phyloP scores from a whole-genome alignment of 2,888 invertebrate species.

The Sceliomorpha sp. region DNA sequence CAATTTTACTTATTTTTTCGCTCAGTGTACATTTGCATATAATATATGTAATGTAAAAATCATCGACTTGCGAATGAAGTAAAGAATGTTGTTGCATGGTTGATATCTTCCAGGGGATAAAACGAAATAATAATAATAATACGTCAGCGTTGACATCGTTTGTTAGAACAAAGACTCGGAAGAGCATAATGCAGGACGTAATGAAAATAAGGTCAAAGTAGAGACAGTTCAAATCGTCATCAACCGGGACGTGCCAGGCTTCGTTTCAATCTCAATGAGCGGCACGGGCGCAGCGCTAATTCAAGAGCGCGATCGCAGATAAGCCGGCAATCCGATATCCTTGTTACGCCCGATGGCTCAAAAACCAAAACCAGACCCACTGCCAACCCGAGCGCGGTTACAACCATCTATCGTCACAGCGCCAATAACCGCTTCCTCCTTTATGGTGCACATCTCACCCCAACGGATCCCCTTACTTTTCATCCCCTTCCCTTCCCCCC shows the following conservation, averaged over 20 bases:
- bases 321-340: conserved; percentile 63
- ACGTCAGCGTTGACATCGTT: no score
- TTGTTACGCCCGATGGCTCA: conserved; percentile 57
- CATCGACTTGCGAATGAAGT: no score
- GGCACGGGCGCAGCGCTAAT: conserved; percentile 55
- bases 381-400: conserved; percentile 39
- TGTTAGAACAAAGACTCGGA: conserved; percentile 3
- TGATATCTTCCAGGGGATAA: not conserved
- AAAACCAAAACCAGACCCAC: conserved; percentile 47
- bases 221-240: conserved; percentile 47
- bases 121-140: no score
- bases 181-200: conserved; percentile 29
- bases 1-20: no score
- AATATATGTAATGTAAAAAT: no score
- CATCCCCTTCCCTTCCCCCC: conserved; percentile 14
- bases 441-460: conserved; percentile 18
- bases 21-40: no score
- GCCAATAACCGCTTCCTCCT: conserved; percentile 49
- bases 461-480: conserved; percentile 6
- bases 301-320: conserved; percentile 59
- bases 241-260: conserved; percentile 49
- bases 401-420: conserved; percentile 47
- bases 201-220: conserved; percentile 27
- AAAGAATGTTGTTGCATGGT: no score
- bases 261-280: conserved; percentile 60